Evolutionary conservation across 2,888 invertebrate species (phyloP).

Genomic region (Horisme vitalbata): DNA sequence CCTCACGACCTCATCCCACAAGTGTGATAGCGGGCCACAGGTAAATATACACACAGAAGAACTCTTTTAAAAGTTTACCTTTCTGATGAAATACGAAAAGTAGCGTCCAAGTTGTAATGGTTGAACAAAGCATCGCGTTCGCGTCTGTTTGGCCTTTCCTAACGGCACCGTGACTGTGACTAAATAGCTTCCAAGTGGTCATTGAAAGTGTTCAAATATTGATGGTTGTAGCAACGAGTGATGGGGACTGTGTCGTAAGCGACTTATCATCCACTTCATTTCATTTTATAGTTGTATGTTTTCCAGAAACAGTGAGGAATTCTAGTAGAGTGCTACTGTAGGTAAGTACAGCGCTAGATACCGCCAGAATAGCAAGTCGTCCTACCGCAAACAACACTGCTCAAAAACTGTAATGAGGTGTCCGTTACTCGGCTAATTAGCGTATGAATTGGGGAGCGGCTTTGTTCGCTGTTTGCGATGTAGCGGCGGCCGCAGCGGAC

Average conservation of each 20-base stretch:
- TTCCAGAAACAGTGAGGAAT: no score
- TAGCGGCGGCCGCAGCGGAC: constrained; percentile 5
- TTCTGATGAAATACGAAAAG: background rate
- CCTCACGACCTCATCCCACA: constrained; percentile 3
- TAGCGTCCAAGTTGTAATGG: no score
- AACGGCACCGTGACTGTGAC: constrained; percentile 6
- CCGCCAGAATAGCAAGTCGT: no score
- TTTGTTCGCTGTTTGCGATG: constrained; percentile 11
- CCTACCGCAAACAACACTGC: constrained; percentile 7
- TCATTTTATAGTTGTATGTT: background rate
- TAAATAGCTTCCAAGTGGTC: constrained; percentile 1
- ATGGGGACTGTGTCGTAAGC: background rate
- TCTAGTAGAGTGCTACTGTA: no score
- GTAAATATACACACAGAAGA: background rate
- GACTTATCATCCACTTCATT: background rate
- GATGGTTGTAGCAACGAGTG: background rate
- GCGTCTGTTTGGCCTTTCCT: background rate
- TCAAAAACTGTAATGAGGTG: constrained; percentile 31
- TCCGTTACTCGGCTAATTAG: constrained; percentile 33
- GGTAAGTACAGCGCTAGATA: no score
- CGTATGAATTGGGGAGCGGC: constrained; percentile 30
- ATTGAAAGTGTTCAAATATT: constrained; percentile 10
- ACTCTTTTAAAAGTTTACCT: background rate
- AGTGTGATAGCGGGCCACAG: constrained; percentile 5
- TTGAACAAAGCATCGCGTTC: background rate